Evolutionary conservation across 2,113 vertebrate genomes (phyloP).

Genomic region (Albula glossodonta): DNA sequence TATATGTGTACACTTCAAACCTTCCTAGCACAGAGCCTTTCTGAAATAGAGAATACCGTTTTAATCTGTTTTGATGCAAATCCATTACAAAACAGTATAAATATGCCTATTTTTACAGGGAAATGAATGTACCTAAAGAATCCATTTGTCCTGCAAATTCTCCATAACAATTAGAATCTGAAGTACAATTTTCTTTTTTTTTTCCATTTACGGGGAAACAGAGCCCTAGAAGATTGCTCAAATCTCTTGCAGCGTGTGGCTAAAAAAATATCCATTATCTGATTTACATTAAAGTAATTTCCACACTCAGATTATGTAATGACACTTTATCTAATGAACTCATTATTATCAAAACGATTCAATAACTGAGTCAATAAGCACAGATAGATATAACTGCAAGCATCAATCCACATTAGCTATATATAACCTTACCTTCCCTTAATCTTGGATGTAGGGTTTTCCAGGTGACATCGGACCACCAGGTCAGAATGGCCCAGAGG

Average conservation of each 20-base stretch:
- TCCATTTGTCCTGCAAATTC: not conserved
- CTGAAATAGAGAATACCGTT: too few species aligned
- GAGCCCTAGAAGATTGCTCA: not conserved
- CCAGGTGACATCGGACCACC: slow-evolving; percentile 96
- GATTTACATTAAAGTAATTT: too few species aligned
- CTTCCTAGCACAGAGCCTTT: not conserved
- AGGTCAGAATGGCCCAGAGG: slow-evolving; percentile 92
- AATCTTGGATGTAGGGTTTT: slow-evolving; percentile 79
- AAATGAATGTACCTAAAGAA: not conserved
- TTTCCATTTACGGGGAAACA: not conserved
- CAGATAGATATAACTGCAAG: not conserved
- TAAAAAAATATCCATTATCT: too few species aligned
- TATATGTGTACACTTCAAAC: not conserved
- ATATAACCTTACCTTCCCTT: not conserved
- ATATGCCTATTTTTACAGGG: not conserved
- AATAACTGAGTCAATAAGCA: not conserved
- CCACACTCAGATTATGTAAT: too few species aligned
- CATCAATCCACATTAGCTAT: not conserved
- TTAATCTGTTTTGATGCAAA: not conserved
- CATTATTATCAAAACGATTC: not conserved
- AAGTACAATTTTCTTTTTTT: not conserved
- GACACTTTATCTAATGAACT: too few species aligned
- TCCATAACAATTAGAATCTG: not conserved
- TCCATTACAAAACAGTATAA: not conserved
- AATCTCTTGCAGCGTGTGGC: too few species aligned